Base-by-base conservation (phyloP, 2,797 vertebrate species). In the Danio aesculapii region DNA sequence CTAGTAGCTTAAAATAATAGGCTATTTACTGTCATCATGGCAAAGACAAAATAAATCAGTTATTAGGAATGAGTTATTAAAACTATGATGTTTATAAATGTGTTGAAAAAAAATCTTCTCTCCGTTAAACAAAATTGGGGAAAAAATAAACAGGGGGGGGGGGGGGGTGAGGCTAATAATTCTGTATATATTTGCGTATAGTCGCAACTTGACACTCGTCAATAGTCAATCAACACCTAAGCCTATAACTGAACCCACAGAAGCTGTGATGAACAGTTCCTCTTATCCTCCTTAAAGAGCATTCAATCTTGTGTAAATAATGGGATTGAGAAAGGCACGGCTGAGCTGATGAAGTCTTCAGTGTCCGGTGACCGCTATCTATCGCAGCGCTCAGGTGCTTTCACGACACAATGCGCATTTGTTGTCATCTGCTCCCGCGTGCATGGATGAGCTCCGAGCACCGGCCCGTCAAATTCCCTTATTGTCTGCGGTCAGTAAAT, bases 401-500 rank as follows among this genome's bases (percentile, higher is more conserved):
- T 85, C 83, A 84, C 72, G 86, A 76, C 13, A 92, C 86, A 90
- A 87, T 78, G 58, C 50, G 41, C 77, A 83, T 88, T 90, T 91
- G 86, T 88, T 77, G 77, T 73, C 47, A 61, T 68, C 55, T 85
- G 81, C 79, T 75, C 57, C 79, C 69, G 77, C 64, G 68, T 69
- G 76, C 68, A 70, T 47, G 71, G 81, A 81, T 80, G 68, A 47
- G 66, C 79, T 79, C 59, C 52, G 53, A 82, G 83, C 67, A 49
- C 58, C 85, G 7, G 19, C 16, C 82, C 75, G 90, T 89, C 77
- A 89, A 77, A 89, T 92, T 86, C 86, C 85, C 62, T 84, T 76
- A 88, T 91, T 91, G 87, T 91, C 79, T 78, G 55, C 6, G 11
- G n/a, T 68, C 71, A 79, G 68, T 88, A 89, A 66, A 89, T 90